Conservation (phyloP, 2,113 vertebrate species). For the Catharus bicknelli region DNA sequence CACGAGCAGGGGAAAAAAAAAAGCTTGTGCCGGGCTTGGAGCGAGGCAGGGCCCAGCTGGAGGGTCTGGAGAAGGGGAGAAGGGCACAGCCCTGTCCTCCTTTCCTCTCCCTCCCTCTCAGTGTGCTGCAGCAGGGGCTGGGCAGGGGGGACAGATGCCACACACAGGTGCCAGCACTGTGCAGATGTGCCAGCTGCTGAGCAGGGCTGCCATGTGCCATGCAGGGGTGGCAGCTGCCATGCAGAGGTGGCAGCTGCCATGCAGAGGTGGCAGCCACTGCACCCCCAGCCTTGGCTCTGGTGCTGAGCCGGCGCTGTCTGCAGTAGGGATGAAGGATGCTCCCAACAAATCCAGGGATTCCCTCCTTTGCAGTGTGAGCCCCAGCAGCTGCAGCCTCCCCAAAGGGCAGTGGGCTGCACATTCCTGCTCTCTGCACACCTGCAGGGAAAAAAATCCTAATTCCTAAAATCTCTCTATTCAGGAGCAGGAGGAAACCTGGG, state of each 20-base stretch:
- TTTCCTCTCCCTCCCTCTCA: fast-evolving
- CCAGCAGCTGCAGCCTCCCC: not conserved
- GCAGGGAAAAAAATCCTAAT: not conserved
- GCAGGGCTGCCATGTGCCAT: not conserved
- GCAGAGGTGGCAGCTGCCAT: not conserved
- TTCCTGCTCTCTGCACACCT: not conserved
- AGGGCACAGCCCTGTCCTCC: not conserved
- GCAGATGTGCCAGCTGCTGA: not conserved
- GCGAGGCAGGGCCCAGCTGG: fast-evolving
- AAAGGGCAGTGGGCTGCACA: fast-evolving
- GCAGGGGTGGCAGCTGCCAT: not conserved
- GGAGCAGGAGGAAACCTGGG: not conserved
- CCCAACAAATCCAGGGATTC: not conserved
- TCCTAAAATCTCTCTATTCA: not conserved
- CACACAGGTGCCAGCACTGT: not conserved
- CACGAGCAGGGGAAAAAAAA: fast-evolving
- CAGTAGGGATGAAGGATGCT: not conserved
- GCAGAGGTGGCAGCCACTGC: not conserved
- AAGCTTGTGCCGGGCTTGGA: fast-evolving
- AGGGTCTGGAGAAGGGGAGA: not conserved
- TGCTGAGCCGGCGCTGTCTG: fast-evolving
- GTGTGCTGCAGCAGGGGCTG: fast-evolving
- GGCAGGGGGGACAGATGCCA: not conserved
- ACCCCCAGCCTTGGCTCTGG: not conserved
- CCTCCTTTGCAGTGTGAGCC: not conserved